Evolutionary conservation across 2,888 invertebrate genomes (phyloP).

Genomic region (Mythimna vitellina): DNA sequence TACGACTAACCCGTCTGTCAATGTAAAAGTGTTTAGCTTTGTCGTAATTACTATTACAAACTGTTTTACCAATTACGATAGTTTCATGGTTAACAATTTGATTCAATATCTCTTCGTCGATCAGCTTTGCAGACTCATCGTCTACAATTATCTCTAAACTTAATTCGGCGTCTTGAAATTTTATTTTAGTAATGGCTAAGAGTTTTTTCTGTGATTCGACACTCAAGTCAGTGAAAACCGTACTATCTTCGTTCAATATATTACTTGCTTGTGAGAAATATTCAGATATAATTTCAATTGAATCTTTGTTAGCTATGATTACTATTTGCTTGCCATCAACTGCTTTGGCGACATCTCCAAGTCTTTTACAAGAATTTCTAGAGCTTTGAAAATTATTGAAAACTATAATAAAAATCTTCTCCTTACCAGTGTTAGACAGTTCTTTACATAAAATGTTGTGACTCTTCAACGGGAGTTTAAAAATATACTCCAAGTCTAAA

Average conservation of each 20-base stretch:
- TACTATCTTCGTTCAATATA: constrained; percentile 12
- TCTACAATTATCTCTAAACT: constrained; percentile 32
- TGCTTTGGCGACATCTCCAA: constrained; percentile 18
- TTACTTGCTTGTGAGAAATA: constrained; percentile 14
- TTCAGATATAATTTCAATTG: constrained; percentile 2
- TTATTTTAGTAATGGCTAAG: constrained; percentile 13
- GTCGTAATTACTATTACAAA: background rate
- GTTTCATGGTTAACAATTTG: constrained; percentile 34
- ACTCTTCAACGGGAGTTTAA: constrained; percentile 18
- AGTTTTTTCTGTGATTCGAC: constrained; percentile 33
- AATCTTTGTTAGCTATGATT: constrained; percentile 8
- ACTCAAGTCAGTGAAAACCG: constrained; percentile 32
- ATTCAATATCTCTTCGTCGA: constrained; percentile 30
- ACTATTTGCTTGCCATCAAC: constrained; percentile 18
- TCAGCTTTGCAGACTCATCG: background rate
- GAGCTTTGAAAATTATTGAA: constrained; percentile 1
- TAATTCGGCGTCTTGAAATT: constrained; percentile 48
- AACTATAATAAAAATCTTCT: constrained; percentile 21
- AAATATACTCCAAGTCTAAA: constrained; percentile 34
- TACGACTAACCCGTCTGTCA: constrained; percentile 16
- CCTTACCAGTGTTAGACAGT: background rate
- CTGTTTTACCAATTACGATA: constrained; percentile 10
- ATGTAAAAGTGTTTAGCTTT: constrained; percentile 26
- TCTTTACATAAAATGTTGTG: constrained; percentile 24
- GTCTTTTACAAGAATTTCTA: background rate